phyloP scores from a whole-genome alignment of 1,140 invertebrate genomes.

The Limonius californicus region DNA sequence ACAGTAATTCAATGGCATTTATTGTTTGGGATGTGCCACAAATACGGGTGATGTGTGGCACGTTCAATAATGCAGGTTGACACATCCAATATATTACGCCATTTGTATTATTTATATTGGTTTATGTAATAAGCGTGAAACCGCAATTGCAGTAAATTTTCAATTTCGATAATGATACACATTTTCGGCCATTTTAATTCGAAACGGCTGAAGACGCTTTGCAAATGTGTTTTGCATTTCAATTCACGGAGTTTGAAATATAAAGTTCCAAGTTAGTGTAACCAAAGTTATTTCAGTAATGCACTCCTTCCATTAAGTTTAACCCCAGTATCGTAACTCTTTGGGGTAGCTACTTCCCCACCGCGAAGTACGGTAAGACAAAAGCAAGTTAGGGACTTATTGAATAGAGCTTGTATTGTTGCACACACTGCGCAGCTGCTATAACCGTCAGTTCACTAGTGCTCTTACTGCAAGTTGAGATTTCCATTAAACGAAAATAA shows the following conservation, averaged over 20 bases:
- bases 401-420: constrained; percentile 31
- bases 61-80: neutral
- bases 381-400: constrained; percentile 33
- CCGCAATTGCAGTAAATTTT: neutral
- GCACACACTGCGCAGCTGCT: constrained; percentile 28
- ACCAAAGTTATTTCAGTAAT: constrained; percentile 42
- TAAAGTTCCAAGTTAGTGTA: constrained; percentile 25
- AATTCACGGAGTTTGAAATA: neutral
- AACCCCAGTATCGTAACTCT: constrained; percentile 27
- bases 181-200: too few species aligned
- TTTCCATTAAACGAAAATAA: too few species aligned
- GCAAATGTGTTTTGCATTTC: neutral
- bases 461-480: constrained; percentile 1
- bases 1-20: too few species aligned
- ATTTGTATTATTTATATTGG: neutral
- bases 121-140: neutral
- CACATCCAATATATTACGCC: neutral
- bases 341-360: constrained; percentile 25
- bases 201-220: neutral
- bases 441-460: neutral
- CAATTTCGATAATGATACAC: neutral
- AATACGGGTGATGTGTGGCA: neutral
- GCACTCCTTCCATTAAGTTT: constrained; percentile 43
- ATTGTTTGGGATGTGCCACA: too few species aligned
- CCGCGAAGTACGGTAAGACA: constrained; percentile 25